Evolutionary conservation across 2,113 vertebrate genomes (phyloP).

Genomic region (Chaenogobius annularis): DNA sequence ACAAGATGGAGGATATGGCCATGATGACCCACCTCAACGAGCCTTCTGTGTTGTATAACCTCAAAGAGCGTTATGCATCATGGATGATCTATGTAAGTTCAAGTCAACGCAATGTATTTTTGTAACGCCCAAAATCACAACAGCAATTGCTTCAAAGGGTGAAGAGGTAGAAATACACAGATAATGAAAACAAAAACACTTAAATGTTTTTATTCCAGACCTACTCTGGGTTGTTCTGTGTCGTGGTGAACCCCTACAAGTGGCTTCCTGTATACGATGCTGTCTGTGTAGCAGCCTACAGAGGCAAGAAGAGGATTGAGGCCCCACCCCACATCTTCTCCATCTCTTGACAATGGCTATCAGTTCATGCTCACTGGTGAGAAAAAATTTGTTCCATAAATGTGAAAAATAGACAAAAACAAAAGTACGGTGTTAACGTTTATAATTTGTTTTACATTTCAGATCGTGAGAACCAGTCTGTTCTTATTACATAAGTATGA

Average conservation of each 20-base stretch:
- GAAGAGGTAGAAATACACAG: not conserved
- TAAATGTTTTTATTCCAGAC: slow-evolving; percentile 69
- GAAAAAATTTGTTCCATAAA: not conserved
- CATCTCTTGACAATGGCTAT: slow-evolving; percentile 75
- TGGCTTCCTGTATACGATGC: slow-evolving; percentile 85
- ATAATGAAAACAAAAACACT: too few relatives aligned
- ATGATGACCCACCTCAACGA: slow-evolving; percentile 83
- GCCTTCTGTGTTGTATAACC: slow-evolving; percentile 79
- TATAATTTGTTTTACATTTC: slow-evolving; percentile 2
- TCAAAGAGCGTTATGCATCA: slow-evolving; percentile 89
- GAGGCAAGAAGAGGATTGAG: slow-evolving; percentile 75
- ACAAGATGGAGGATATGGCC: slow-evolving; percentile 82
- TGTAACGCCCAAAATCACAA: too few relatives aligned
- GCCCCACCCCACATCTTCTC: slow-evolving; percentile 76
- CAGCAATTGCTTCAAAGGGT: too few relatives aligned
- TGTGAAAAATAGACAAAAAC: too few relatives aligned
- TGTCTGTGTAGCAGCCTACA: slow-evolving; percentile 61
- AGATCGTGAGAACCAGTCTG: slow-evolving; percentile 84
- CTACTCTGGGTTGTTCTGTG: slow-evolving; percentile 87
- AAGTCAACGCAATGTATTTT: not conserved
- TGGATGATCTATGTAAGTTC: slow-evolving; percentile 90
- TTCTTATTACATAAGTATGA: slow-evolving; percentile 84
- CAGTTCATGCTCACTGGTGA: slow-evolving; percentile 77
- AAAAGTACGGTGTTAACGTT: not conserved
- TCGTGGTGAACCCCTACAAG: slow-evolving; percentile 89